Evolutionary conservation across 2,797 vertebrate genomes (phyloP).

Genomic region (Gymnothorax reevesii): DNA sequence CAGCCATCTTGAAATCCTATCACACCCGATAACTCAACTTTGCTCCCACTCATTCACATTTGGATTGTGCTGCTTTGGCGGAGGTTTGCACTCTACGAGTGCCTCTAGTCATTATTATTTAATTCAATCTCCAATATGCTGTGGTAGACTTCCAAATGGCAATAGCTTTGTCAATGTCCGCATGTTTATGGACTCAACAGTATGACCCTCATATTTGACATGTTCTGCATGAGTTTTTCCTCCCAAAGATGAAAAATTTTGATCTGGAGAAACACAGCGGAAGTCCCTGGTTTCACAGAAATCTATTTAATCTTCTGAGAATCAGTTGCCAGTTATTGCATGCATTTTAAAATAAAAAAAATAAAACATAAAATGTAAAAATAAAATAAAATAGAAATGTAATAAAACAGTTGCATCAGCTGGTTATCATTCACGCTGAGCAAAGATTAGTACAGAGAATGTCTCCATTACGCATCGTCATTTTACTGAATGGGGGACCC

Average conservation of each 20-base stretch:
- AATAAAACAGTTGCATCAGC: neutral
- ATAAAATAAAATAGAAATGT: no score
- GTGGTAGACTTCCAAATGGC: no score
- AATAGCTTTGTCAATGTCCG: no score
- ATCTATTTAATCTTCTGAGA: neutral
- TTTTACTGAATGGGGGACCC: neutral
- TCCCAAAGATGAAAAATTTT: neutral
- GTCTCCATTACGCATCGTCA: neutral
- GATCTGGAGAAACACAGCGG: neutral
- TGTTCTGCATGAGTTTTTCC: neutral
- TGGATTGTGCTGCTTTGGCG: no score
- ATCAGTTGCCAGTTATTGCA: neutral
- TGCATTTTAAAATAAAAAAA: neutral
- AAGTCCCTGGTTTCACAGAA: neutral
- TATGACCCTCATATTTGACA: neutral
- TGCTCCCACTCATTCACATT: no score
- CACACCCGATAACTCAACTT: no score
- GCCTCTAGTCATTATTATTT: no score
- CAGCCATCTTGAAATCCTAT: no score
- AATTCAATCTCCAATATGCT: no score
- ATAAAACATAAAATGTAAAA: no score
- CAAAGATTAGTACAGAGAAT: neutral
- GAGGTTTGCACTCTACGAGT: no score
- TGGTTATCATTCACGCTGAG: conserved; percentile 4
- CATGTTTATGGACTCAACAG: neutral